Evolutionary conservation across 1,140 invertebrate genomes (phyloP).

Genomic region (Riptortus pedestris): DNA sequence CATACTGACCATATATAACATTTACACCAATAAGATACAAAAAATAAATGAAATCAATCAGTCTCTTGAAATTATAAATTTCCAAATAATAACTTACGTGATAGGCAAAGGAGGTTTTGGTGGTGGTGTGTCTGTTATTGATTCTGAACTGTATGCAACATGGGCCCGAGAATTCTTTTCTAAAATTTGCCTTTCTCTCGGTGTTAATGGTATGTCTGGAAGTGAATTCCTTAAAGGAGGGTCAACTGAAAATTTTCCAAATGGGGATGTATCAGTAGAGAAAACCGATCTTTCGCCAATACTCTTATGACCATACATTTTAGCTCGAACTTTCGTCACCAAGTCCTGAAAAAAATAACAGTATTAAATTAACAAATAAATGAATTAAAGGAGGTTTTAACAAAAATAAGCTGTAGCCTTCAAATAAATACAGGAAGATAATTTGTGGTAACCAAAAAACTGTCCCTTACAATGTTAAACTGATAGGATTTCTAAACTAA

Average conservation of each 20-base stretch:
- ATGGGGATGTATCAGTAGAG: neutral
- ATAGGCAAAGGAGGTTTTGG: conserved; percentile 78
- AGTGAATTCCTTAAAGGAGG: conserved; percentile 51
- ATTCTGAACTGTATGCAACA: conserved; percentile 20
- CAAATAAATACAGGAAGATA: no score
- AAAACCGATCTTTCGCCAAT: neutral
- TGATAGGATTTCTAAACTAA: no score
- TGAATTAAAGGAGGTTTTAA: no score
- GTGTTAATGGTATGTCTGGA: conserved; percentile 72
- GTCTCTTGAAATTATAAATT: no score
- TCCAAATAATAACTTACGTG: conserved; percentile 43
- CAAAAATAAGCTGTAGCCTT: no score
- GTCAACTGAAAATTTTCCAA: conserved; percentile 23
- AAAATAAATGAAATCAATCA: no score
- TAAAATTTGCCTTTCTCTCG: conserved; percentile 57
- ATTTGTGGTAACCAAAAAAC: no score
- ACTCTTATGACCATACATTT: conserved; percentile 2
- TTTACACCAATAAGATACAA: no score
- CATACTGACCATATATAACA: no score
- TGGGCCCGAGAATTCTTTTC: conserved; percentile 45
- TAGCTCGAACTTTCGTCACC: conserved; percentile 10
- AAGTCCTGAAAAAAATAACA: neutral
- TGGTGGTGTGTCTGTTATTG: conserved; percentile 49
- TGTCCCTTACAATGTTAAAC: no score
- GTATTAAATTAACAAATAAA: no score